A percentile compares a stretch with the other conserved stretches of the same genome.
These are phyloP conservation scores for Gallinago jamesoni DNA, from an alignment of 2,113 vertebrate genomes.

Conservation along the genomic window DNA sequence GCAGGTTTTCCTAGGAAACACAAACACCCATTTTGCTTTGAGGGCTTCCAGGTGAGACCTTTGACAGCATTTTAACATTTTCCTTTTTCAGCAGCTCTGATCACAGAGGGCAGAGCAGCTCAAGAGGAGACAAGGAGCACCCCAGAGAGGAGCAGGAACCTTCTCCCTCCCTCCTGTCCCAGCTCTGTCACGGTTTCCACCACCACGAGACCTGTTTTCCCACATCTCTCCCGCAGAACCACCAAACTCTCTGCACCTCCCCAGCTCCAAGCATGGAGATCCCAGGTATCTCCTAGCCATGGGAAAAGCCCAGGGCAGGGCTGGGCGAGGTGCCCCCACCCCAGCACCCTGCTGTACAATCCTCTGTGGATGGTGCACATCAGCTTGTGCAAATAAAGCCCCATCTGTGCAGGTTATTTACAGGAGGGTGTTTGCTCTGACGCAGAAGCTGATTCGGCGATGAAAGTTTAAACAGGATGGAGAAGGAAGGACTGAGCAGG, in stretches of 20 bases:
- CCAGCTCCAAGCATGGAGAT: not conserved
- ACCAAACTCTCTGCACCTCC: not conserved
- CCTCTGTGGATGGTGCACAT: not conserved
- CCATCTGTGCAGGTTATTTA: conserved; percentile 34
- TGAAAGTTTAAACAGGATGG: conserved; percentile 16
- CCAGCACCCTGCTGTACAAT: not conserved
- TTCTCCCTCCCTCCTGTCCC: not conserved
- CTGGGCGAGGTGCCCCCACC: not conserved
- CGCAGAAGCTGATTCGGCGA: not conserved
- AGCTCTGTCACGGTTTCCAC: not conserved
- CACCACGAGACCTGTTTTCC: not conserved
- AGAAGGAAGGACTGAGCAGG: not conserved
- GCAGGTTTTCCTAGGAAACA: fast-evolving
- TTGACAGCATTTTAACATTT: not conserved
- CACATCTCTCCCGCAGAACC: fast-evolving
- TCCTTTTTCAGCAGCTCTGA: not conserved
- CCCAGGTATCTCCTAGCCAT: not conserved
- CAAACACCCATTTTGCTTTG: not conserved
- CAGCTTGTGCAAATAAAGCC: conserved; percentile 45
- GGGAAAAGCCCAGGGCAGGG: not conserved
- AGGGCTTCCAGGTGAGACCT: not conserved
- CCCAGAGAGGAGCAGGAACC: not conserved
- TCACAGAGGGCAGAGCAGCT: not conserved
- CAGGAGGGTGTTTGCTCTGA: not conserved
- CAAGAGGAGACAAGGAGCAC: not conserved